A percentile compares a stretch with the other conserved stretches of the same genome.
Conservation (phyloP, 1,140 invertebrate genomes). For the Tetramorium alpestre region DNA sequence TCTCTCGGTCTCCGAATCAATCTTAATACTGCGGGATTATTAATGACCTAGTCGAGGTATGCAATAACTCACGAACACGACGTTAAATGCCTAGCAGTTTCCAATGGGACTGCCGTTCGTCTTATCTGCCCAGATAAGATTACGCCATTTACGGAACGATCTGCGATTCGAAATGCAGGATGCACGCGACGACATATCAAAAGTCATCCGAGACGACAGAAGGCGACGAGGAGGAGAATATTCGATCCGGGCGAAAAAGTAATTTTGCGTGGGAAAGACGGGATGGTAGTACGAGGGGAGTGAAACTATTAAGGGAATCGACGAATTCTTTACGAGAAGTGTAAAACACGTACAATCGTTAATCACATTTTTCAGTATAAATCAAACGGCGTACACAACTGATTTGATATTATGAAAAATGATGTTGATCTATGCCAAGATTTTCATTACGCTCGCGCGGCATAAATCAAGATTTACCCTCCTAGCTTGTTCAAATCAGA, state of each 20-base stretch:
- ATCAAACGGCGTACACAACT: background rate
- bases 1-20: slow-evolving; percentile 65
- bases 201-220: background rate
- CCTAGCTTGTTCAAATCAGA: slow-evolving; percentile 17
- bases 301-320: background rate
- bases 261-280: background rate
- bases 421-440: background rate
- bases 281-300: too few relatives aligned
- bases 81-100: slow-evolving; percentile 71
- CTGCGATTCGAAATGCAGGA: slow-evolving; percentile 32
- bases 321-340: background rate
- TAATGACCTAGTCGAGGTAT: slow-evolving; percentile 64
- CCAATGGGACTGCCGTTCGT: slow-evolving; percentile 68
- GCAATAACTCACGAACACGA: slow-evolving; percentile 70
- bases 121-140: slow-evolving; percentile 70
- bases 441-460: background rate
- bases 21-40: slow-evolving; percentile 72
- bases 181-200: slow-evolving; percentile 48
- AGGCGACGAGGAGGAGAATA: background rate
- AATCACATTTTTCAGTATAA: background rate
- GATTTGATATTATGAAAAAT: slow-evolving; percentile 2
- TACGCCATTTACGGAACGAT: slow-evolving; percentile 47
- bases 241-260: background rate
- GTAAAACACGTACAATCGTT: background rate
- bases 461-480: slow-evolving; percentile 1